Percentiles rank a stretch among this genome's conserved stretches.
These are phyloP conservation scores for Dendrolimus kikuchii DNA, from an alignment of 1,140 invertebrate species.

Conservation along the genomic window DNA sequence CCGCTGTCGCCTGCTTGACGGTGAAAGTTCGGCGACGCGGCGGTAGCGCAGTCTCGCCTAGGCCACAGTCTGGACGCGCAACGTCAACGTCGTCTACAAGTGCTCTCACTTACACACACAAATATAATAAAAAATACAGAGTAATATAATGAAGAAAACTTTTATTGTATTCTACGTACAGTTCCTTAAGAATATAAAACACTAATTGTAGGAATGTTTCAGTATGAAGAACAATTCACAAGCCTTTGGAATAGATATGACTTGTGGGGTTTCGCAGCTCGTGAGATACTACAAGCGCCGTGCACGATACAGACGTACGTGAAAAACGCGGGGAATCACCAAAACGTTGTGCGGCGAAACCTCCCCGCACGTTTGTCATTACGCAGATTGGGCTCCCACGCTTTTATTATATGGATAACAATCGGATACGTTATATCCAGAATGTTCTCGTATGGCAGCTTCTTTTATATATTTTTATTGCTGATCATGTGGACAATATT, in stretches of 20 bases:
- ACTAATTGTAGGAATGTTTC: slow-evolving; percentile 25
- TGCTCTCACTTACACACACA: too few relatives aligned
- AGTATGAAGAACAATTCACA: slow-evolving; percentile 78
- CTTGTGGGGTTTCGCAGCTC: slow-evolving; percentile 76
- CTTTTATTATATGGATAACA: slow-evolving; percentile 66
- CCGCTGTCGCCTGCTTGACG: too few relatives aligned
- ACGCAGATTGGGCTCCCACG: slow-evolving; percentile 78
- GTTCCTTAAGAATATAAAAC: too few relatives aligned
- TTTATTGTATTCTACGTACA: too few relatives aligned
- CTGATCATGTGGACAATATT: slow-evolving; percentile 31
- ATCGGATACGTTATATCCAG: slow-evolving; percentile 44
- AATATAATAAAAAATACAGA: too few relatives aligned
- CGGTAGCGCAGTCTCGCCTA: too few relatives aligned
- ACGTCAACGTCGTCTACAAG: too few relatives aligned
- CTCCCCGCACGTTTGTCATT: slow-evolving; percentile 81
- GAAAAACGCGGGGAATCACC: slow-evolving; percentile 73
- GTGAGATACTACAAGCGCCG: slow-evolving; percentile 78
- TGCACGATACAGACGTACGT: slow-evolving; percentile 74
- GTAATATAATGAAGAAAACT: too few relatives aligned
- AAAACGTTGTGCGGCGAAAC: slow-evolving; percentile 68
- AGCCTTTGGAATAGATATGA: slow-evolving; percentile 75
- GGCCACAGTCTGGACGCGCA: too few relatives aligned
- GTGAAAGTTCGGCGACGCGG: too few relatives aligned
- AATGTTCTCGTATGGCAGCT: slow-evolving; percentile 41
- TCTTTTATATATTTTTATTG: slow-evolving; percentile 43